Evolutionary conservation across 2,888 invertebrate genomes (phyloP), one percentile per base, ranked within the genome.

Genomic region (Yponomeuta evonymella): DNA sequence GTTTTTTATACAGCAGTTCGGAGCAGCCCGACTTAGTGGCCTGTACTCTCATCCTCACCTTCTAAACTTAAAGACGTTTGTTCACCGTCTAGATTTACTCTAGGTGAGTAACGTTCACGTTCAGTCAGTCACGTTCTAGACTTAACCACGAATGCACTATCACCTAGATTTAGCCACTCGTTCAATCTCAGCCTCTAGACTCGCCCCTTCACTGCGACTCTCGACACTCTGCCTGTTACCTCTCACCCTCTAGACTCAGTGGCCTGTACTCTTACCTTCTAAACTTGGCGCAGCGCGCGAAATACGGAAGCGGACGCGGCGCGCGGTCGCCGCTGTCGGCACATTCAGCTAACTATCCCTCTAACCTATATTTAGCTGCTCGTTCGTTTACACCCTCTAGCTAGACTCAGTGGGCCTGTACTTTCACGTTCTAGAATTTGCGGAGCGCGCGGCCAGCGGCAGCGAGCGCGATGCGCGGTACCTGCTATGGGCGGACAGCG

Each of bases 401-500:
- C 0, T n/a, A n/a, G n/a, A n/a, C n/a, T n/a, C n/a, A 30, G 78
- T 79, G 64, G 78, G 23, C 43, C 43, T 43, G 43, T 43, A 43
- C 43, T 8, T 6, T 73, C 70, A 90, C 90, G 86, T 88, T 70
- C 88, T 79, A 1, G 84, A 82, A 76, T 90, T 90, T 30, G 78
- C 79, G 64, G 78, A 78, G n/a, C 88, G 79, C 12, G 72, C 48
- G 2, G 83, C 75, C 5, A 88, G 87, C 88, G 79, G 86, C 62
- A 86, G 85, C 70, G 79, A 79, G 81, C 85, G 85, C 43, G 85
- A 80, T n/a, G 83, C 86, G 15, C 90, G 81, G 75, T 92, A 92
- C 0, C 88, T 92, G 78, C 91, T 92, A 77, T 93, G 92, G 0
- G 91, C 91, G 0, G 93, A 93, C 74, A 92, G 81, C 11, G 92